Evolutionary conservation across 2,797 vertebrate species (phyloP).

Genomic region (Melanotaenia boesemani): DNA sequence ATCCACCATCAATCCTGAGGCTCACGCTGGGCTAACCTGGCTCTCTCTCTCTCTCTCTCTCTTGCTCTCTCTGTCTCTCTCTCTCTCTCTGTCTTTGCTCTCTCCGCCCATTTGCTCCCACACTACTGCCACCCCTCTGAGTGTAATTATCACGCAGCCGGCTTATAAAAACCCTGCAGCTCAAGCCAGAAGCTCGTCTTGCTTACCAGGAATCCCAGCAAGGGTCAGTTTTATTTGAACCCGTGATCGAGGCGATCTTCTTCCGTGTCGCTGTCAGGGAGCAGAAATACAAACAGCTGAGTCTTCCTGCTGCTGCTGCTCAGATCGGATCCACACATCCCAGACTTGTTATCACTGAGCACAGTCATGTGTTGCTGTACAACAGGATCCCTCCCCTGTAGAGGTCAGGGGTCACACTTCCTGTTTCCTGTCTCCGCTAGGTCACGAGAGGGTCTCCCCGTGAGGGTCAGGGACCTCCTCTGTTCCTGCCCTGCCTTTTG

Average conservation of each 20-base stretch:
- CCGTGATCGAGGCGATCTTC: no score
- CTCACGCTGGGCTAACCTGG: slow-evolving; percentile 40
- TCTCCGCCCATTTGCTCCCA: slow-evolving; percentile 52
- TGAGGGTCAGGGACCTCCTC: slow-evolving; percentile 76
- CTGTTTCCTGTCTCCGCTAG: slow-evolving; percentile 84
- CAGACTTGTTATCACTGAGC: slow-evolving; percentile 61
- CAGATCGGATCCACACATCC: slow-evolving; percentile 50
- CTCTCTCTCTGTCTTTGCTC: slow-evolving; percentile 20
- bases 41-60: slow-evolving; percentile 9
- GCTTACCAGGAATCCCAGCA: slow-evolving; percentile 10
- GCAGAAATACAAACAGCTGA: slow-evolving; percentile 23
- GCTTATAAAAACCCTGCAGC: slow-evolving; percentile 64
- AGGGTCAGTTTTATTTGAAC: no score
- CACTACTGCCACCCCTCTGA: slow-evolving; percentile 63
- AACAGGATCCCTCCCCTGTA: slow-evolving; percentile 58
- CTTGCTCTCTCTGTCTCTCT: slow-evolving; percentile 27
- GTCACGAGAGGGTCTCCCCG: slow-evolving; percentile 83
- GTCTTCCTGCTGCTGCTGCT: slow-evolving; percentile 41
- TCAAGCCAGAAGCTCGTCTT: slow-evolving; percentile 39
- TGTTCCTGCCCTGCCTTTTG: slow-evolving; percentile 77
- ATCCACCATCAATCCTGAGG: slow-evolving; percentile 51
- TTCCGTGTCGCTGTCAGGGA: slow-evolving; percentile 4
- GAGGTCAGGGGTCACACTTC: slow-evolving; percentile 83
- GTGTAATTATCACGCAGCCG: slow-evolving; percentile 78
- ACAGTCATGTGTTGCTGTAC: slow-evolving; percentile 63